Evolutionary conservation across 1,140 invertebrate species (phyloP), one percentile per base, ranked within the genome.

Genomic region (Sycobia sp.): DNA sequence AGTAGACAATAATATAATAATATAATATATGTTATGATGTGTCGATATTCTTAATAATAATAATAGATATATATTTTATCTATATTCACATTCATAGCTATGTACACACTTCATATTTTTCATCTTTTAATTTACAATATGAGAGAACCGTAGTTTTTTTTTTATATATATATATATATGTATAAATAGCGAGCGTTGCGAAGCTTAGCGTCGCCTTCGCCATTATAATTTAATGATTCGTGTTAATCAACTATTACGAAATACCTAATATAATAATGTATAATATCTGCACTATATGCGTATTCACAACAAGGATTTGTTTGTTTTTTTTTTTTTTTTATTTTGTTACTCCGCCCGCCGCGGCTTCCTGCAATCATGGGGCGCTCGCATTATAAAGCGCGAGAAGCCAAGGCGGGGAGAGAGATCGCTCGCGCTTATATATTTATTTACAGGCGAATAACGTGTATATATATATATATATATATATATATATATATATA

Each of bases 11-110:
- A 78, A 76, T 78, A 79, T 76, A 78, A 78, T 73, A 76, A 76
- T 78, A 66, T 66, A 62, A 62, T 67, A n/a, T n/a, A 67, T 62
- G 44, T 67, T 38, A 62, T 63, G 46, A 63, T 67, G n/a, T n/a
- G 43, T 59, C 56, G 60, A 63, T 59, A 62, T 25, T 63, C 56
- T 36, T 67, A 73, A 70, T 67, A 73, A 78, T 78, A 79, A 70
- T 67, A 73, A 78, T 78, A 79, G 73, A 76, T 79, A 77, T n/a
- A n/a, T 76, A 73, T 73, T 80, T 76, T 73, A 76, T 81, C 76
- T 78, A 79, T 80, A 80, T 81, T 80, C 78, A 81, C 78, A 81
- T 80, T 80, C 67, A 81, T 71, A 76, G 71, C 70, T 81, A 81
- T 81, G 65, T 81, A 81, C 79, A 81, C 54, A 69, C 67, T 60